Evolutionary conservation across 2,888 invertebrate genomes (phyloP), one percentile per base, ranked within the genome.

Genomic region (Cantharis lateralis): DNA sequence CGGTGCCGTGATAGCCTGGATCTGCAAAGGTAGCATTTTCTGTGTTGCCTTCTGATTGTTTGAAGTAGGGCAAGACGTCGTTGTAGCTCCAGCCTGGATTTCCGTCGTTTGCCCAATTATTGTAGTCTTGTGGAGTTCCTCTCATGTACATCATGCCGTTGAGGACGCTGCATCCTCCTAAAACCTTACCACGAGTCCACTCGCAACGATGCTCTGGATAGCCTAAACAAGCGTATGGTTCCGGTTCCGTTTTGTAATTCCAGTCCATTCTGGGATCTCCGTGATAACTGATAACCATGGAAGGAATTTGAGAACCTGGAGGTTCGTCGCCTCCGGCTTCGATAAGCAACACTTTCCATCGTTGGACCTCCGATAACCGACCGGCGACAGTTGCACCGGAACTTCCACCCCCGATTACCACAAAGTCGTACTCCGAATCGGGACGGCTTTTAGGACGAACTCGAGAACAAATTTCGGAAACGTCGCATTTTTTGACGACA

Each of bases 91-190:
- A 95, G n/a, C 94, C 94, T 0, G 87, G 84, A 61, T 94, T 95
- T 0, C 95, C 95, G 78, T 92, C 90, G 13, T 89, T 89, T 3
- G 91, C 94, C 95, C 95, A 95, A 10, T 91, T 90, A 84, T 95
- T 93, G 87, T 93, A 95, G 88, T 95, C 95, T 1, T 89, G 90
- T 0, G 93, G 90, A 81, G 93, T 93, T 0, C 95, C 95, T 18
- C 95, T 90, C 87, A 93, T 93, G 86, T 95, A 95, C 92, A 94
- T 95, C 95, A 96, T 96, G 0, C 95, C 95, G 84, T 96, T 95
- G 72, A 94, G 91, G 0, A 92, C 93, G 68, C 92, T 91, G 81
- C 91, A 91, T 0, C 95, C 95, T 5, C 95, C 95, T 83, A 90
- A 85, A 7, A 88, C 93, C 85, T 94, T 95, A 2, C 93, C 95